These are phyloP conservation scores for Saccostrea cuccullata DNA, from an alignment of 1,140 invertebrate genomes.

Conservation along the genomic window DNA sequence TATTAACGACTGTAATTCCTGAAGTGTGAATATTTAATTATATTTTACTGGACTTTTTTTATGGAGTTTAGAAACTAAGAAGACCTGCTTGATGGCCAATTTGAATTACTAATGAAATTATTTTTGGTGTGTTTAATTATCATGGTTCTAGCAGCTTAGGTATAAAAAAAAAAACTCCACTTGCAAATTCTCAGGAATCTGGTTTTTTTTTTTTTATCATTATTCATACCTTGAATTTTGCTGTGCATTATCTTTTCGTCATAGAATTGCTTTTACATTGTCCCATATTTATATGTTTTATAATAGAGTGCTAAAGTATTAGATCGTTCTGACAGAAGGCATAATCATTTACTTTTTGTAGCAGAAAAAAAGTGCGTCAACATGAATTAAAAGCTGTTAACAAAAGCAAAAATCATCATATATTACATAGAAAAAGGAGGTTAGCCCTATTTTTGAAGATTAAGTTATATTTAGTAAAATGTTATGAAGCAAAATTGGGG, in stretches of 20 bases:
- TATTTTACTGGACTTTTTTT: background rate
- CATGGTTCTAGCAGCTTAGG: background rate
- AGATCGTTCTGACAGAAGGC: background rate
- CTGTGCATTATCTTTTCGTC: background rate
- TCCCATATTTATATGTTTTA: background rate
- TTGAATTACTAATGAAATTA: background rate
- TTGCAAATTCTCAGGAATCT: background rate
- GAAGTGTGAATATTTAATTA: constrained; percentile 5
- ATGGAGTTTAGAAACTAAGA: background rate
- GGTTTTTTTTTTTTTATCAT: background rate
- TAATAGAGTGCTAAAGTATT: background rate
- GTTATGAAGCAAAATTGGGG: no score
- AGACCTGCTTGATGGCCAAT: background rate
- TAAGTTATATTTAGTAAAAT: no score
- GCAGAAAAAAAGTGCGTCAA: background rate
- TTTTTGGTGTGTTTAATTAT: background rate
- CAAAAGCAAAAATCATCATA: no score
- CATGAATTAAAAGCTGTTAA: no score
- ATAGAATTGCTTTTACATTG: background rate
- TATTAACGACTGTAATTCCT: background rate
- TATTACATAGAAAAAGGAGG: no score
- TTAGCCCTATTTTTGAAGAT: no score
- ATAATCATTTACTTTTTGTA: background rate
- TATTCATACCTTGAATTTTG: background rate
- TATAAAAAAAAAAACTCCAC: background rate